A percentile compares a stretch with the other conserved stretches of the same genome.
These are phyloP conservation scores for Peucedramus taeniatus DNA, from an alignment of 2,113 vertebrate species.

Conservation along the genomic window DNA sequence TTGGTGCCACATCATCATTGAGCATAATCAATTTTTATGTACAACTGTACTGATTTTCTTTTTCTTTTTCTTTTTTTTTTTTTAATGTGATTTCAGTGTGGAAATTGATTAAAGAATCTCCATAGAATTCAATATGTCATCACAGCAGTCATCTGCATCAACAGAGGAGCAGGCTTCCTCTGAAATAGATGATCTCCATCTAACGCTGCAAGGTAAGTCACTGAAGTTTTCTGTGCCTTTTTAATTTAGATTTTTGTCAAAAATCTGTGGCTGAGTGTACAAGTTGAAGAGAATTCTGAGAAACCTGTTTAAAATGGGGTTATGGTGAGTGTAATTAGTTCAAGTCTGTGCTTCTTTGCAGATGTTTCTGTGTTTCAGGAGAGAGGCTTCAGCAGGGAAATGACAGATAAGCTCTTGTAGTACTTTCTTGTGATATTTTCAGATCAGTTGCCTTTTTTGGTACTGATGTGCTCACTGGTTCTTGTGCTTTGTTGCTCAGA, in stretches of 20 bases:
- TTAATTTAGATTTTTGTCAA: not conserved
- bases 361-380: not conserved
- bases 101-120: slow-evolving; percentile 28
- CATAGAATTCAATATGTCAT: slow-evolving; percentile 52
- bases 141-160: not conserved
- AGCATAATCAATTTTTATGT: not conserved
- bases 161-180: slow-evolving; percentile 61
- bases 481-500: not conserved
- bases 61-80: not conserved
- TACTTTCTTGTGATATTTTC: not conserved
- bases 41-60: not conserved
- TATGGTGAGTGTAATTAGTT: not conserved
- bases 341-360: not conserved
- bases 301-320: not conserved
- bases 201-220: slow-evolving; percentile 71
- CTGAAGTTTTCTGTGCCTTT: not conserved
- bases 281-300: not conserved
- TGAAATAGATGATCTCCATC: slow-evolving; percentile 70
- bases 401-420: not conserved
- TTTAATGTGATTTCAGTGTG: slow-evolving; percentile 40
- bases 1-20: not conserved
- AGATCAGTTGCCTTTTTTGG: not conserved
- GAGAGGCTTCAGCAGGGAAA: not conserved
- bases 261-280: not conserved
- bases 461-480: not conserved